Base-by-base conservation (phyloP, 2,888 invertebrate species). In the Netelia fuscicornis region DNA sequence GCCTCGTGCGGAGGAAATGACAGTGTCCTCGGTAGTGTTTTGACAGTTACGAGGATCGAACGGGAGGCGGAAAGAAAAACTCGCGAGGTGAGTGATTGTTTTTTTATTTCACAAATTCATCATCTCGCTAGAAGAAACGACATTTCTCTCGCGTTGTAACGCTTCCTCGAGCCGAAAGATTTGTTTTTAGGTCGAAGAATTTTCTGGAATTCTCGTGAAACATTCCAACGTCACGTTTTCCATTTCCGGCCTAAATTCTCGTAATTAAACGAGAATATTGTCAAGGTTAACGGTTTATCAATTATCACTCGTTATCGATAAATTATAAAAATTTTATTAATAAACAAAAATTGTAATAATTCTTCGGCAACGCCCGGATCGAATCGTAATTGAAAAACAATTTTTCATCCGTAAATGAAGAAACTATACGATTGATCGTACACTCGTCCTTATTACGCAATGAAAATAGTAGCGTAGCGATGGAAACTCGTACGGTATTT, bases 21-120 rank as follows among this genome's bases (percentile, higher is more conserved):
- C 89, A 90, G 91, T 91, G 90, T 90, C 90, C 88, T 91, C 89
- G 88, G 85, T 89, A 91, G 92, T 91, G 89, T 89, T 91, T 91
- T 91, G 91, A 92, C 90, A 88, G 90, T 90, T 91, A 81, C 87
- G 86, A 82, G 81, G 81, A 81, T 79, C 81, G 75, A 68, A 64
- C 54, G 79, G 60, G 25, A 30, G 54, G 25, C 20, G 54, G 79
- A 74, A 74, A 74, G 44, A 64, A 72, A 74, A 68, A 76, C 52
- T 56, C 80, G 74, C 58, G 25, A 85, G 85, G 85, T 86, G 85
- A 85, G 86, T 86, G 85, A 23, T 20, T 20, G 20, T 20, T 2
- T 65, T 5, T 2, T 13, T 65, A 20, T 44, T 9, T 42, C 20
- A 54, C 65, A 44, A 60, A 23, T 23, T 52, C 10, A 2, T 67